Evolutionary conservation across 2,888 invertebrate species (phyloP).

Genomic region (Anthrax anthrax): DNA sequence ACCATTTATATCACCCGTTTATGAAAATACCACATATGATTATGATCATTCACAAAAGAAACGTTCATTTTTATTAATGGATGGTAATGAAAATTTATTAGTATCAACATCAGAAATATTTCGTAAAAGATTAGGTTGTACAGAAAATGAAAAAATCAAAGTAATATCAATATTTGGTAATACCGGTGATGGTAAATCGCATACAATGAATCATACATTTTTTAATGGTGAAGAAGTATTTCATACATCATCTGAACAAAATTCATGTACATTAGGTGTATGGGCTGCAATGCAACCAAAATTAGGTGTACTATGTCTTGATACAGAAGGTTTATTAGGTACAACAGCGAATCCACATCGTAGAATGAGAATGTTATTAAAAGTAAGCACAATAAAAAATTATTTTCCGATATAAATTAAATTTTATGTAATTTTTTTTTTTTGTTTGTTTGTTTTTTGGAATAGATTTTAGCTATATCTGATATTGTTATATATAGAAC

Average conservation of each 20-base stretch:
- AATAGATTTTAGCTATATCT: constrained; percentile 58
- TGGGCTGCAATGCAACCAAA: constrained; percentile 59
- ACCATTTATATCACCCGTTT: constrained; percentile 21
- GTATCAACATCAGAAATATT: constrained; percentile 43
- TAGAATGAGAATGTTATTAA: constrained; percentile 51
- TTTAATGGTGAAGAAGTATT: constrained; percentile 45
- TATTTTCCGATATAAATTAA: too few species aligned
- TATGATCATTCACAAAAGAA: constrained; percentile 9
- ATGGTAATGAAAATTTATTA: constrained; percentile 45
- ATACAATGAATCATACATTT: constrained; percentile 60
- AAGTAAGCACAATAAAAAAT: too few species aligned
- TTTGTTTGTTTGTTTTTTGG: too few species aligned
- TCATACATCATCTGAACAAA: constrained; percentile 34
- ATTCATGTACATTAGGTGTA: constrained; percentile 63
- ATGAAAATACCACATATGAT: constrained; percentile 19
- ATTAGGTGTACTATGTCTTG: constrained; percentile 52
- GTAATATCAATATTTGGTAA: constrained; percentile 75
- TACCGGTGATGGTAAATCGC: constrained; percentile 70
- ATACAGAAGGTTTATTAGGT: constrained; percentile 68
- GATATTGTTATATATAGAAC: constrained; percentile 68
- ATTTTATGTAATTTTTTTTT: too few species aligned
- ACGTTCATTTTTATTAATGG: constrained; percentile 40
- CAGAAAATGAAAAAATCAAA: constrained; percentile 45
- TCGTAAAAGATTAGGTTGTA: constrained; percentile 23
- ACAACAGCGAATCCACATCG: constrained; percentile 25